Evolutionary conservation across 92 coral and sea anemone species (phyloP), one percentile per base, ranked within the genome.

Genomic region (Montipora capitata): DNA sequence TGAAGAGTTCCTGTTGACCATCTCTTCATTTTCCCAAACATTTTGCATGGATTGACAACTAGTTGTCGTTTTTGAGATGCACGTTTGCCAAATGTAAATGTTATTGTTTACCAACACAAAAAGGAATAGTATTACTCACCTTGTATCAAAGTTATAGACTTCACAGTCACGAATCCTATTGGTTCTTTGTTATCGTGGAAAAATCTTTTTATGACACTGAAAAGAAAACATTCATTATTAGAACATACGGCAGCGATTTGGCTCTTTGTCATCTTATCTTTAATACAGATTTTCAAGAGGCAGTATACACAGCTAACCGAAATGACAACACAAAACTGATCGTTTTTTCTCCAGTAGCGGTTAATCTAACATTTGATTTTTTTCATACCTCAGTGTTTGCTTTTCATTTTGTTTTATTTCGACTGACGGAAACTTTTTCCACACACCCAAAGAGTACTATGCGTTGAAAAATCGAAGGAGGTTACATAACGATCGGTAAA

Each of bases 371-470:
- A 12, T 7, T 8, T 17, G 70, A n/a, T 70, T n/a, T n/a, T 70
- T 71, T 52, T 40, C 69, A 2, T 17, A 40, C 52, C 11, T 38
- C 54, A 2, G 69, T 42, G 52, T 56, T 27, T 27, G 35, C 35
- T 82, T 82, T 74, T 62, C 10, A 13, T 81, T 81, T 70, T 81
- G 77, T 71, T 56, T 69, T 40, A 57, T 16, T 51, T 10, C 40
- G 4, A 44, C 40, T 3, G 11, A 14, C 4, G 11, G 44, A 14
- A 38, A 72, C 41, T 14, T 14, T 56, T 39, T 82, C 42, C 43
- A 62, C 56, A 52, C 62, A 41, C 38, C 71, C 57, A 82, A 82
- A 40, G 57, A 39, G 7, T 20, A 12, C 38, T 66, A 11, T 79
- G 12, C 61, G 45, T 63, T 7, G 16, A 42, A 44, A 78, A 78